Evolutionary conservation across 1,140 invertebrate genomes (phyloP).

Genomic region (Theocolax elegans): DNA sequence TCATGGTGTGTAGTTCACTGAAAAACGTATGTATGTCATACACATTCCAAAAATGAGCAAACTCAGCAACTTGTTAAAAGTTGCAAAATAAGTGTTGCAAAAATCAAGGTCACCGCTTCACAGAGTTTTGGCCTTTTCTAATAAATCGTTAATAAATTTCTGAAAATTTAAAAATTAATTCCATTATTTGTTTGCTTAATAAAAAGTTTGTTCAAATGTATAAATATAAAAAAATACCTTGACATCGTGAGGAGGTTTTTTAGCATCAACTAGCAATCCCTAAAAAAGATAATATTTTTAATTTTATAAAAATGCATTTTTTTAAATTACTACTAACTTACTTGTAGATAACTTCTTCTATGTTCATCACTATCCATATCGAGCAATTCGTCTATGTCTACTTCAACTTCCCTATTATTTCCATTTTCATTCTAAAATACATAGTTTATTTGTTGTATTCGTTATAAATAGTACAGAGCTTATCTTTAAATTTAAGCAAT

Average conservation of each 20-base stretch:
- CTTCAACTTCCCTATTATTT: conserved; percentile 83
- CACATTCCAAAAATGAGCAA: conserved; percentile 6
- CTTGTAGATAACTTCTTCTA: conserved; percentile 84
- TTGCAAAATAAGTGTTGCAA: conserved; percentile 20
- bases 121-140: conserved; percentile 89
- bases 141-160: conserved; percentile 90
- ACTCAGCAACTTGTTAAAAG: conserved; percentile 7
- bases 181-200: not conserved
- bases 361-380: conserved; percentile 91
- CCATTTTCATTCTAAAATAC: conserved; percentile 68
- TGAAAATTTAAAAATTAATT: conserved; percentile 64
- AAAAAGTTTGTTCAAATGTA: conserved; percentile 37
- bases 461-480: not conserved
- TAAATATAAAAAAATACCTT: conserved; percentile 78
- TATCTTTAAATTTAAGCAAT: conserved; percentile 50
- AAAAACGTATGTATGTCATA: conserved; percentile 5
- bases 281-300: conserved; percentile 53
- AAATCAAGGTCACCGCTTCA: conserved; percentile 62
- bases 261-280: conserved; percentile 82
- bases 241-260: conserved; percentile 85
- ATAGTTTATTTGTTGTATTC: not conserved
- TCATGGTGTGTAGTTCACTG: conserved; percentile 16
- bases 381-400: conserved; percentile 92
- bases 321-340: conserved; percentile 64
- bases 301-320: conserved; percentile 19